Evolutionary conservation across 2,888 invertebrate species (phyloP), one percentile per base, ranked within the genome.

Genomic region (Acleris emargana): DNA sequence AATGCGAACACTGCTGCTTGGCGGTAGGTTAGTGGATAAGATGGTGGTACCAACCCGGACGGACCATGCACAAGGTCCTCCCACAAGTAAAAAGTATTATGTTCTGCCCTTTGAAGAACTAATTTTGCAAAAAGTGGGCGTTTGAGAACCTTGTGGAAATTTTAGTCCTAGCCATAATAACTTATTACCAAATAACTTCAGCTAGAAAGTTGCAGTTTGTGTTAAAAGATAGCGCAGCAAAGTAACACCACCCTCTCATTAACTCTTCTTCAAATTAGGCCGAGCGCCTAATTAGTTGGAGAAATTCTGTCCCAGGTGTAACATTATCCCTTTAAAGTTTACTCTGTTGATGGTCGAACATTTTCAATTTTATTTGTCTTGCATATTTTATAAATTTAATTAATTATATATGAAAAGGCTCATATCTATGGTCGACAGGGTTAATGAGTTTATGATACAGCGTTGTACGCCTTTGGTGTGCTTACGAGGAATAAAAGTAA

Each of bases 231-330:
- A 32, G 20, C 16, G 20, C 17, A 3, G 25, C 20, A 57, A 57
- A 43, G 22, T 57, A 45, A 57, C 58, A 43, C 54, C 47, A 22
- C 20, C 18, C 42, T 28, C 58, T 59, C 53, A 42, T 64, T 59
- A 64, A 20, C 58, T 64, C 47, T 58, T 47, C 43, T 64, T 58
- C 18, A 42, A 64, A 64, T 58, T 54, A 59, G 53, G 53, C 53
- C 58, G 58, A 54, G 52, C 58, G 22, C 49, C 58, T 64, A 64
- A 64, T 64, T 64, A 64, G 64, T 64, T 64, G 38, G 20, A 58
- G 38, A 64, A 64, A 64, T 64, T 64, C 58, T 18, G 64, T 49
- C 64, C 64, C 64, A 64, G 64, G 64, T 64, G 64, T 49, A 53
- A 59, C 58, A 59, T 64, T 64, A 64, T 64, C 64, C 58, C 58